These are phyloP conservation scores for Etia nguti DNA, from an alignment of 2,113 vertebrate genomes.

Conservation along the genomic window DNA sequence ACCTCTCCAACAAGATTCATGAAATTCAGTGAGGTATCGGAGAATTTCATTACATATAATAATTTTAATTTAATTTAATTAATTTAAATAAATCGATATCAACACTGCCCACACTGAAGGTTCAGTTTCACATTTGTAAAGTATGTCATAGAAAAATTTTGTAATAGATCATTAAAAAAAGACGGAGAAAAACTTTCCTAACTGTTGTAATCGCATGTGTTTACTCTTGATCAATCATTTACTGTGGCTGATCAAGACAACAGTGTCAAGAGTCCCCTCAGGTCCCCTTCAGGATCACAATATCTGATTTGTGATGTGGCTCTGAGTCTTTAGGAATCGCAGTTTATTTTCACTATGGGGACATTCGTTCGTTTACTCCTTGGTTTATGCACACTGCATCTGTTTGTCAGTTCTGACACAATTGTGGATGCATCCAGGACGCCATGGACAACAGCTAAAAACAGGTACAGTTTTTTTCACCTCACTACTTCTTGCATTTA, in stretches of 20 bases:
- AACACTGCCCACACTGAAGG: background rate
- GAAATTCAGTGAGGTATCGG: background rate
- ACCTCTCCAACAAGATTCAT: background rate
- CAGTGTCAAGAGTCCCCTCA: background rate
- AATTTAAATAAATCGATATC: background rate
- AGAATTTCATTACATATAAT: background rate
- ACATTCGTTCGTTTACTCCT: conserved; percentile 3
- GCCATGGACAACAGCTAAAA: conserved; percentile 8
- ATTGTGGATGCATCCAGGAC: background rate
- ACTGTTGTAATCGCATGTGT: conserved; percentile 39
- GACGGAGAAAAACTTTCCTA: background rate
- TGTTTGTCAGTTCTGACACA: background rate
- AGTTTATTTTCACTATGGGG: conserved; percentile 24
- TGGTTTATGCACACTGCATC: conserved; percentile 8
- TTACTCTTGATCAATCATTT: conserved; percentile 69
- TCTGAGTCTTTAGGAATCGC: background rate
- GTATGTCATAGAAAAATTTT: rapidly evolving
- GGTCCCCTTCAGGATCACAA: background rate
- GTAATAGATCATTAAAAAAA: background rate
- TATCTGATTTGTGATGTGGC: background rate
- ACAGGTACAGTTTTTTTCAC: conserved; percentile 31
- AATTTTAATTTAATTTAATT: too few relatives aligned
- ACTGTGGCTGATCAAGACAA: conserved; percentile 21
- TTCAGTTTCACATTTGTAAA: background rate
- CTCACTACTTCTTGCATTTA: background rate